Percentiles rank a stretch among this genome's conserved stretches.
These are phyloP conservation scores for Sebastes kiyomatsui DNA, from an alignment of 2,797 vertebrate species.

Conservation along the genomic window DNA sequence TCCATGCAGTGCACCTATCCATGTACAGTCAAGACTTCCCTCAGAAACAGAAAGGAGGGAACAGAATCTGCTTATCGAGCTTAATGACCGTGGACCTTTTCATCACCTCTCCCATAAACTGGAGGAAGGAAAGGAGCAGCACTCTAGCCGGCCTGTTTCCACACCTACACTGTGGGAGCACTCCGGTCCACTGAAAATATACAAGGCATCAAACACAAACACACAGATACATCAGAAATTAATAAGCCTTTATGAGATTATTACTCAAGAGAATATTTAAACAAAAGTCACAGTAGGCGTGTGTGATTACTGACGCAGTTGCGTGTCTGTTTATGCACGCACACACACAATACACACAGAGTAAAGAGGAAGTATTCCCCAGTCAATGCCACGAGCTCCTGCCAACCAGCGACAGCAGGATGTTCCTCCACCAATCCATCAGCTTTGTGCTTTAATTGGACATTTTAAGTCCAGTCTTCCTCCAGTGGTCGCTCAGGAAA, in stretches of 20 bases:
- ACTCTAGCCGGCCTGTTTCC: slow-evolving; percentile 38
- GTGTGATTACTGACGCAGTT: slow-evolving; percentile 5
- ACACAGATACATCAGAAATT: slow-evolving; percentile 45
- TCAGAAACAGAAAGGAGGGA: neutral
- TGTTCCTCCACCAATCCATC: slow-evolving; percentile 48
- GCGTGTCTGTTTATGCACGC: neutral
- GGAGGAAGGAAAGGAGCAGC: slow-evolving; percentile 57
- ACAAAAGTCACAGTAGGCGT: slow-evolving; percentile 13
- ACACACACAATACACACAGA: neutral
- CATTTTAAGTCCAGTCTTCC: slow-evolving; percentile 56
- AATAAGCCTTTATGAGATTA: slow-evolving; percentile 42
- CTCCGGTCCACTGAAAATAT: slow-evolving; percentile 52
- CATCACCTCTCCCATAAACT: slow-evolving; percentile 55
- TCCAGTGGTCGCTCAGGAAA: slow-evolving; percentile 35
- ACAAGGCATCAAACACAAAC: slow-evolving; percentile 52
- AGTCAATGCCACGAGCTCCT: slow-evolving; percentile 8
- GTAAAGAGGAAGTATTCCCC: slow-evolving; percentile 48
- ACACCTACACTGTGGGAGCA: slow-evolving; percentile 44
- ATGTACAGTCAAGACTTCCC: neutral
- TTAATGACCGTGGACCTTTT: slow-evolving; percentile 47
- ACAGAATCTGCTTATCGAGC: slow-evolving; percentile 25
- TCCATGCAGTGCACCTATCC: neutral
- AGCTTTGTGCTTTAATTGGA: slow-evolving; percentile 57
- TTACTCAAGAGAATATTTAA: slow-evolving; percentile 44
- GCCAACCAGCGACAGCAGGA: slow-evolving; percentile 51